Evolutionary conservation across 2,888 invertebrate genomes (phyloP), one percentile per base, ranked within the genome.

Genomic region (Nemotelus nigrinus): DNA sequence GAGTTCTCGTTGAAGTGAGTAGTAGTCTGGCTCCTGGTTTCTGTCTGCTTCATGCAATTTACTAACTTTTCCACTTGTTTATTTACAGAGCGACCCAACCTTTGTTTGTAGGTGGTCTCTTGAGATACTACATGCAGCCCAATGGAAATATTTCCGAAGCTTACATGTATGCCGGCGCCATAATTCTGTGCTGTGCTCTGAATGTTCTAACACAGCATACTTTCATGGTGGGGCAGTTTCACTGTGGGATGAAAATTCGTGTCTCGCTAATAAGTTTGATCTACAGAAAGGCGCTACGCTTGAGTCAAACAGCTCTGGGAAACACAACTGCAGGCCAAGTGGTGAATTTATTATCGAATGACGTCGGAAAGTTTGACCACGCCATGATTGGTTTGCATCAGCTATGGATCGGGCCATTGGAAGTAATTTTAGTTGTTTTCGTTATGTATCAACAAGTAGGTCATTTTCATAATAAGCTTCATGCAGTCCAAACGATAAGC

Each of bases 321-420:
- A 90, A 93, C 83, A 95, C 95, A 6, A 94, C 95, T 2, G 88
- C 89, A 48, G 92, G 92, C 2, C 92, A 92, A 85, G 90, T 92
- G 82, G 96, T 98, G 55, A 98, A 98, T 88, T 90, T 98, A 8
- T 89, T 99, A 81, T 97, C 98, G 2, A 99, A 98, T 85, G 98
- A 99, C 87, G 98, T 98, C 80, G 96, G 95, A 84, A 85, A 87
- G 44, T 82, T 87, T 78, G 87, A 87, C 81, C 83, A 85, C 76
- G 94, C 95, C 45, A 92, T 96, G 80, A 91, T 97, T 81, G 95
- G 97, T 85, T 88, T 96, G 44, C 97, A 98, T 87, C 97, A 95
- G 86, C 89, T 97, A 76, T 96, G 97, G 96, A 92, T 97, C 80
- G 96, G 96, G 0, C 95, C 97, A 0, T 84, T 96, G 10, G 94